Evolutionary conservation across 2,888 invertebrate species (phyloP).

Genomic region (Unio delphinus): DNA sequence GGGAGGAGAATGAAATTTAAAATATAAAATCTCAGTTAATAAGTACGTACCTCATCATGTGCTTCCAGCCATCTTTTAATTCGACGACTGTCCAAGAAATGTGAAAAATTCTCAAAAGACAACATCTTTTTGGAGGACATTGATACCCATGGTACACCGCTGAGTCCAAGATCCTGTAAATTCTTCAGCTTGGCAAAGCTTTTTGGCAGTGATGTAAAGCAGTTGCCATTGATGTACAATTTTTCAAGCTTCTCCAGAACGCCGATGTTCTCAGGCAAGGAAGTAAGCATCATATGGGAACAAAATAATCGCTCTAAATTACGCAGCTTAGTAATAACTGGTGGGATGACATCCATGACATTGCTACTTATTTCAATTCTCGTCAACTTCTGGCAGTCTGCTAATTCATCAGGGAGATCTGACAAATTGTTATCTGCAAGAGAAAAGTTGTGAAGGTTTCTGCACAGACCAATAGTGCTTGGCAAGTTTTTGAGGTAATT

Average conservation of each 20-base stretch:
- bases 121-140: conserved; percentile 39
- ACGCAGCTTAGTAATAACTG: conserved; percentile 39
- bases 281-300: conserved; percentile 44
- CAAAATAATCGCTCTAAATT: conserved; percentile 47
- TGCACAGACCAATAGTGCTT: conserved; percentile 43
- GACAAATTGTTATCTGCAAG: conserved; percentile 43
- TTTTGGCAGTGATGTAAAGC: conserved; percentile 48
- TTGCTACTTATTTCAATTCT: conserved; percentile 52
- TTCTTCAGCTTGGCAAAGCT: conserved; percentile 44
- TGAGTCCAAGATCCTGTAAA: conserved; percentile 50
- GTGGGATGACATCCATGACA: conserved; percentile 42
- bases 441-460: conserved; percentile 31
- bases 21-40: no score
- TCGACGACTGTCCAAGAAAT: conserved; percentile 39
- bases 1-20: no score
- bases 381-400: conserved; percentile 31
- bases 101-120: conserved; percentile 50
- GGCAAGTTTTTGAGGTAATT: conserved; percentile 51
- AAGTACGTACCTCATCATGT: conserved; percentile 41
- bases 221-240: conserved; percentile 53
- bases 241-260: conserved; percentile 42
- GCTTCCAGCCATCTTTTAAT: conserved; percentile 49
- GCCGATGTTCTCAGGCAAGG: conserved; percentile 55
- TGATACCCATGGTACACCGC: conserved; percentile 60
- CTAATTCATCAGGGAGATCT: conserved; percentile 44